Evolutionary conservation across 2,113 vertebrate genomes (phyloP).

Genomic region (Empidonax traillii): DNA sequence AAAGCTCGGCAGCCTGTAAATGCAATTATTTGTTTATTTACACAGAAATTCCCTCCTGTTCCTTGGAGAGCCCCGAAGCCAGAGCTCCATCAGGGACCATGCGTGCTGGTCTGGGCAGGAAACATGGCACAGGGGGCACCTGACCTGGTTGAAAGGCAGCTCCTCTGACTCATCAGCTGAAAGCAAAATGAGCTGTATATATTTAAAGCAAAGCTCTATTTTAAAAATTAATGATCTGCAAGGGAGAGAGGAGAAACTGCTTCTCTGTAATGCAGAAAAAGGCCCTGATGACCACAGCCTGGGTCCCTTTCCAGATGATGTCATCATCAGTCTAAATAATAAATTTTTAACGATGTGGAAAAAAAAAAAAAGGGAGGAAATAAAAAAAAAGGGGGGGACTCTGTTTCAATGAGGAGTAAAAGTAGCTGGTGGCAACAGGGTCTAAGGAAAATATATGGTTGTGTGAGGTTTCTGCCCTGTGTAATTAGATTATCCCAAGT

Average conservation of each 20-base stretch:
- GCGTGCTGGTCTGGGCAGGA: slow-evolving; percentile 45
- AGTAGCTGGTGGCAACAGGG: slow-evolving; percentile 59
- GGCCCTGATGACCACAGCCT: slow-evolving; percentile 70
- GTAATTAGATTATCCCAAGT: slow-evolving; percentile 67
- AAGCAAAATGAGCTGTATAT: slow-evolving; percentile 65
- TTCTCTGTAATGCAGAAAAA: slow-evolving; percentile 72
- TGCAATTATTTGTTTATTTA: neutral
- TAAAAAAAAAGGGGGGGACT: slow-evolving; percentile 23
- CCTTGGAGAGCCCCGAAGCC: neutral
- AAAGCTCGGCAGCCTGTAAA: neutral
- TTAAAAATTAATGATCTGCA: slow-evolving; percentile 80
- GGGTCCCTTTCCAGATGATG: slow-evolving; percentile 74
- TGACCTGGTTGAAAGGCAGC: slow-evolving; percentile 60
- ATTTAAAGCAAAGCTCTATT: slow-evolving; percentile 74
- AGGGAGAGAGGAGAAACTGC: slow-evolving; percentile 68
- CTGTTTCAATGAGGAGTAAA: slow-evolving; percentile 55
- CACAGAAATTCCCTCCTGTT: neutral
- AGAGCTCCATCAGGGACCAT: neutral
- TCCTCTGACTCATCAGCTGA: slow-evolving; percentile 69
- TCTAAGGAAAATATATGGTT: slow-evolving; percentile 53
- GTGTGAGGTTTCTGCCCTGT: slow-evolving; percentile 47
- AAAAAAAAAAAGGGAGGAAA: neutral
- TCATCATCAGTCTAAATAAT: slow-evolving; percentile 74
- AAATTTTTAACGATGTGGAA: slow-evolving; percentile 69
- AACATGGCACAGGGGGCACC: slow-evolving; percentile 26